phyloP scores from a whole-genome alignment of 1,140 invertebrate species.

The Leucophenga varia region DNA sequence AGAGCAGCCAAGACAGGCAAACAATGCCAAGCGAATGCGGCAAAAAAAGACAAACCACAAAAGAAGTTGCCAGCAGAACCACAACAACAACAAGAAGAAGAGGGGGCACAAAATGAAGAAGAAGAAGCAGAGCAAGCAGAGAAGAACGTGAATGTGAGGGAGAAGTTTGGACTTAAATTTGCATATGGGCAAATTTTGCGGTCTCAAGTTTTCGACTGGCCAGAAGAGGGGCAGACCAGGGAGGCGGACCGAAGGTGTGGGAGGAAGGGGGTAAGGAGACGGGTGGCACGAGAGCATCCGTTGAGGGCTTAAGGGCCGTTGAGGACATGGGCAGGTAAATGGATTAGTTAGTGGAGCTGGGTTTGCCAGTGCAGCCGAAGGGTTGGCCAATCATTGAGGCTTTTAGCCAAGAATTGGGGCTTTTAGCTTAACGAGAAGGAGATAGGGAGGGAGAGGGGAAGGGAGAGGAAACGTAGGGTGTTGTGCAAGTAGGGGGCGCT shows the following conservation, averaged over 20 bases:
- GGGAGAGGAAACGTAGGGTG: too few species aligned
- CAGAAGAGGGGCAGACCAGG: neutral
- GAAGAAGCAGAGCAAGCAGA: too few species aligned
- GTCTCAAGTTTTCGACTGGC: conserved; percentile 19
- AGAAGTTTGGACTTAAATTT: conserved; percentile 15
- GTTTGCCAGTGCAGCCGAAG: too few species aligned
- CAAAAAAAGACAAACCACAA: too few species aligned
- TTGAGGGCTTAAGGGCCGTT: conserved; percentile 14
- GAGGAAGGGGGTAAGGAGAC: too few species aligned
- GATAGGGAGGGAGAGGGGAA: too few species aligned
- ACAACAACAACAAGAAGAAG: too few species aligned
- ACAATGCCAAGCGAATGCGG: conserved; percentile 29
- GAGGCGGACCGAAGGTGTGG: neutral
- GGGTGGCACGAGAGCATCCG: neutral
- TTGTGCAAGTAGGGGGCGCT: too few species aligned
- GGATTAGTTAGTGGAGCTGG: conserved; percentile 25
- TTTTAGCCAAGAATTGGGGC: conserved; percentile 8
- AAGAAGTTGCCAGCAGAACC: too few species aligned
- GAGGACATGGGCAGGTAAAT: conserved; percentile 28
- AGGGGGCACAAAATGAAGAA: too few species aligned
- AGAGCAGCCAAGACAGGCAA: conserved; percentile 17
- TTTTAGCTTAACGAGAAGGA: conserved; percentile 7
- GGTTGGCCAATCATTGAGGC: conserved; percentile 22
- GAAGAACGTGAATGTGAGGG: neutral
- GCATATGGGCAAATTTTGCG: conserved; percentile 28